Percentiles rank a stretch among this genome's conserved stretches.
phyloP scores from a whole-genome alignment of 2,113 vertebrate genomes.

The Atherinomorus stipes region DNA sequence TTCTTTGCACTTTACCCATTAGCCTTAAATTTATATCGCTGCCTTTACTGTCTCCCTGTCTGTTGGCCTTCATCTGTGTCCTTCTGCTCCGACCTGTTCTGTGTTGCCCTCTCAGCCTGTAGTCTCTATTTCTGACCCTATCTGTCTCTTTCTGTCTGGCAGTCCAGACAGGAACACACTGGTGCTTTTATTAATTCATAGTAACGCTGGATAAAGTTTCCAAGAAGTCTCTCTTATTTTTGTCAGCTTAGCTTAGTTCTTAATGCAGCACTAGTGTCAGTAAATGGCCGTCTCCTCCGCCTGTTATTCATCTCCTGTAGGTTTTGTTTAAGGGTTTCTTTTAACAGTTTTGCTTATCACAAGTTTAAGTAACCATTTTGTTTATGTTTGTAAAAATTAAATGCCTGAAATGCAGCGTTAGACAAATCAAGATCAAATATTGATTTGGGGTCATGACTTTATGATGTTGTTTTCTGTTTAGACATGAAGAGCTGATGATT shows the following conservation, averaged over 20 bases:
- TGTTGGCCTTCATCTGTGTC: conserved; percentile 11
- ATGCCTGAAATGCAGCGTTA: no score
- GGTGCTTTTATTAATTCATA: conserved; percentile 72
- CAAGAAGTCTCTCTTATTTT: conserved; percentile 33
- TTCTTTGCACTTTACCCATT: not conserved
- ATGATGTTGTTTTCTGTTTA: conserved; percentile 53
- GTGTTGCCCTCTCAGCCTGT: conserved; percentile 2
- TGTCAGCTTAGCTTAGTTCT: conserved; percentile 54
- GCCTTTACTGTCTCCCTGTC: not conserved
- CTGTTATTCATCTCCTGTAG: not conserved
- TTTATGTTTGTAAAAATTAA: no score
- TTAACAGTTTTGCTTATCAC: not conserved
- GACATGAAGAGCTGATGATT: conserved; percentile 88
- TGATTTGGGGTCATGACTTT: not conserved
- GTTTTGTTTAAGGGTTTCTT: conserved; percentile 11
- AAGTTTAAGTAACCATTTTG: not conserved
- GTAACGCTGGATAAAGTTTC: conserved; percentile 59
- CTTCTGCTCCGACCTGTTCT: not conserved
- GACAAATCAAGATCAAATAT: no score
- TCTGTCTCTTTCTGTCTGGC: conserved; percentile 36
- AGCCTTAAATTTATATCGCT: not conserved
- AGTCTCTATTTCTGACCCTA: conserved; percentile 2
- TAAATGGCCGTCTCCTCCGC: conserved; percentile 25
- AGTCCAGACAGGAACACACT: conserved; percentile 56
- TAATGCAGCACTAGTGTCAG: conserved; percentile 55